Conservation (phyloP, 2,888 invertebrate species). For the Perizoma flavofasciatum region DNA sequence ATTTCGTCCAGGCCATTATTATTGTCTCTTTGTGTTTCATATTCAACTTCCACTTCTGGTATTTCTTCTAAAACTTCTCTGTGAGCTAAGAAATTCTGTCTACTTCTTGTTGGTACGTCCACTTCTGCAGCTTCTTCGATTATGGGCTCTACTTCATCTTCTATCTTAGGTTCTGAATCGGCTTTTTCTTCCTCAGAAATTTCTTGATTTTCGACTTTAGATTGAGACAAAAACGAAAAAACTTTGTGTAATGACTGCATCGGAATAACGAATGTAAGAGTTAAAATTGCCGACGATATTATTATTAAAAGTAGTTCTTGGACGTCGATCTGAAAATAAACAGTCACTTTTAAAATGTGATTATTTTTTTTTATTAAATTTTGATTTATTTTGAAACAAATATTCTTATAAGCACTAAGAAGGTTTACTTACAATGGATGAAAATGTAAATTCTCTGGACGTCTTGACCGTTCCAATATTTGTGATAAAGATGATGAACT, state of each 20-base stretch:
- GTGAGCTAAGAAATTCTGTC: constrained; percentile 66
- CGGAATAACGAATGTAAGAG: constrained; percentile 86
- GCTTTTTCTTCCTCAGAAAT: constrained; percentile 35
- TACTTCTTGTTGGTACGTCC: constrained; percentile 48
- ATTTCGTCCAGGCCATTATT: constrained; percentile 70
- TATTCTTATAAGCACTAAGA: neutral
- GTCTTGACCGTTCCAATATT: constrained; percentile 85
- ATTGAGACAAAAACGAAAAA: constrained; percentile 52
- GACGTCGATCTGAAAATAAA: constrained; percentile 78
- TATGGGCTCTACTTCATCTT: constrained; percentile 33
- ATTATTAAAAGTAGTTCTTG: constrained; percentile 82
- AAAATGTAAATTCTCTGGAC: constrained; percentile 82
- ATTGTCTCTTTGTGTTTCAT: constrained; percentile 67
- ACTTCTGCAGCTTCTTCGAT: constrained; percentile 48
- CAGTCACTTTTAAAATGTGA: constrained; percentile 1
- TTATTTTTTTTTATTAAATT: neutral
- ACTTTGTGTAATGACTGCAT: constrained; percentile 81
- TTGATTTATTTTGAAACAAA: neutral
- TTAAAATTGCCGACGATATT: constrained; percentile 78
- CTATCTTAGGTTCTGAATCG: constrained; percentile 32
- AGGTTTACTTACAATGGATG: constrained; percentile 79
- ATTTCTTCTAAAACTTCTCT: constrained; percentile 77
- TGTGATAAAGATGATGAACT: constrained; percentile 87
- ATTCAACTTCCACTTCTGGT: constrained; percentile 72
- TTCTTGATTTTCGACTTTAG: constrained; percentile 39